phyloP scores from a whole-genome alignment of 92 coral and sea anemone genomes.

The Muricea muricata region DNA sequence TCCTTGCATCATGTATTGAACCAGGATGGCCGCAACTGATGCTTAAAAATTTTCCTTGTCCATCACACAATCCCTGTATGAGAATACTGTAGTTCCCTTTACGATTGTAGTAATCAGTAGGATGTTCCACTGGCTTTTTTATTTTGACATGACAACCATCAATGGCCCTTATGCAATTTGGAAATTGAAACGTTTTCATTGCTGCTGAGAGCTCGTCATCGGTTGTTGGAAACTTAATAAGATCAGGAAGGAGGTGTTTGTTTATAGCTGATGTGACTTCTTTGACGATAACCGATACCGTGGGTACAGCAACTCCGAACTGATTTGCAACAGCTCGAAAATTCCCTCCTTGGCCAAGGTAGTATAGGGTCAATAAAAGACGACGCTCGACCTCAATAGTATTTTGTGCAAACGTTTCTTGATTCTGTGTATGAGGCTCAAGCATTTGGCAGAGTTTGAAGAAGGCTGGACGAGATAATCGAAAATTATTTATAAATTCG shows the following conservation, averaged over 20 bases:
- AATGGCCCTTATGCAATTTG: constrained; percentile 19
- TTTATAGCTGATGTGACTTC: constrained; percentile 39
- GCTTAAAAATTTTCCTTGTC: constrained; percentile 52
- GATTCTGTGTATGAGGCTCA: constrained; percentile 20
- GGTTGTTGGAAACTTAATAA: constrained; percentile 28
- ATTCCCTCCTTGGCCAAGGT: constrained; percentile 51
- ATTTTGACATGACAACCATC: constrained; percentile 10
- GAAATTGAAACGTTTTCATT: constrained; percentile 23
- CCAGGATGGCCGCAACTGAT: constrained; percentile 42
- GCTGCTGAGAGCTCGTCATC: constrained; percentile 43
- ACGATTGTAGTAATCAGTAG: constrained; percentile 19
- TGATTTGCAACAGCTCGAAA: constrained; percentile 56
- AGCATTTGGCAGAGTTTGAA: constrained; percentile 30
- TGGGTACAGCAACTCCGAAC: constrained; percentile 55
- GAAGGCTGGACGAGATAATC: constrained; percentile 44
- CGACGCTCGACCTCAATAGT: constrained; percentile 40
- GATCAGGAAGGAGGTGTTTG: constrained; percentile 11
- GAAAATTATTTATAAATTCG: constrained; percentile 45
- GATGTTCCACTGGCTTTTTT: not conserved
- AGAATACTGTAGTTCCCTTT: constrained; percentile 9
- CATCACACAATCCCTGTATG: constrained; percentile 51
- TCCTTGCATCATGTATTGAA: constrained; percentile 19
- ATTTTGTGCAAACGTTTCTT: constrained; percentile 54
- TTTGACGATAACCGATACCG: constrained; percentile 24
- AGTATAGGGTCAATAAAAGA: constrained; percentile 48